A percentile compares a stretch with the other conserved stretches of the same genome.
phyloP scores from a whole-genome alignment of 2,113 vertebrate species.

The Myrmecobius fasciatus region DNA sequence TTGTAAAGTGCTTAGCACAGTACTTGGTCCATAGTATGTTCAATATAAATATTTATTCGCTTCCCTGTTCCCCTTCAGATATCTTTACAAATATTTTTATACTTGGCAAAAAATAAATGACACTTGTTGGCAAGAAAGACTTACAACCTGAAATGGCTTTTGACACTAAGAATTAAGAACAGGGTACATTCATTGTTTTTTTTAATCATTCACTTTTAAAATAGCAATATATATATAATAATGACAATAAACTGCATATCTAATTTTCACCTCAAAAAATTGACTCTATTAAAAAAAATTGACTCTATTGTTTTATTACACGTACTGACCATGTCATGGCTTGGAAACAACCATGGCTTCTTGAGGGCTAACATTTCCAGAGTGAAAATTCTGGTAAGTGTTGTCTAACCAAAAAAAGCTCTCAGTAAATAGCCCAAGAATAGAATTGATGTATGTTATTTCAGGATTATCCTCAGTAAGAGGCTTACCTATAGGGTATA shows the following conservation, averaged over 20 bases:
- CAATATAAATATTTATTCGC: neutral
- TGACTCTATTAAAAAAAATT: slow-evolving; percentile 71
- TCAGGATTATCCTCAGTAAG: neutral
- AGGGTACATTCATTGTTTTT: slow-evolving; percentile 2
- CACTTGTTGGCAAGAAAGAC: slow-evolving; percentile 48
- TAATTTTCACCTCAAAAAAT: slow-evolving; percentile 56
- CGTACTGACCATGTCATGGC: neutral
- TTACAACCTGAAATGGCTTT: slow-evolving; percentile 58
- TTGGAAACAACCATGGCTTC: neutral
- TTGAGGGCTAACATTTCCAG: too few species aligned
- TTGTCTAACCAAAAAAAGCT: neutral
- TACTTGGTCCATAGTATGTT: neutral
- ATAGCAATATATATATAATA: slow-evolving; percentile 37
- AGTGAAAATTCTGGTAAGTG: neutral
- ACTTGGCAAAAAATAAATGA: slow-evolving; percentile 38
- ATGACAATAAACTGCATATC: slow-evolving; percentile 52
- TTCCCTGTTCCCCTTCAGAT: neutral
- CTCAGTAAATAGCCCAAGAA: neutral
- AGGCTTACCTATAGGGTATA: neutral
- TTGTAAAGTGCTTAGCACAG: neutral
- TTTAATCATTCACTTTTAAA: slow-evolving; percentile 33
- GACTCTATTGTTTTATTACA: slow-evolving; percentile 51
- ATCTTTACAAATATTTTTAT: neutral
- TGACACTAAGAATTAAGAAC: slow-evolving; percentile 63
- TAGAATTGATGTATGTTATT: neutral